Evolutionary conservation across 2,113 vertebrate genomes (phyloP), one percentile per base, ranked within the genome.

Genomic region (Tupaia tana): DNA sequence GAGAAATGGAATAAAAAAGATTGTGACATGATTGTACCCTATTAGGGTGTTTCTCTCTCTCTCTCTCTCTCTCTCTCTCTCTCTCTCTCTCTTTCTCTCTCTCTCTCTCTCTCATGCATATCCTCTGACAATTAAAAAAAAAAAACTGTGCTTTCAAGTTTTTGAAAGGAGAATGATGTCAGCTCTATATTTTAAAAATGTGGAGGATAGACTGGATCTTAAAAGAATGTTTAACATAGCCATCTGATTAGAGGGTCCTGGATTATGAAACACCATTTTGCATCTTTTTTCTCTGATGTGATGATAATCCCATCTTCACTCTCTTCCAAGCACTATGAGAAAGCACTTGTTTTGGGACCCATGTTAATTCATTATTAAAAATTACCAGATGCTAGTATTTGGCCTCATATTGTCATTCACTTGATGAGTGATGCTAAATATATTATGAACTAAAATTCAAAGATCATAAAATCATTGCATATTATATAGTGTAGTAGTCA

Each of bases 341-440:
- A 81, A 74, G 74, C n/a, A 25, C 9, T 78, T 82, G 22, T 5
- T 83, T 91, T 56, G 11, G 58, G 78, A 24, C n/a, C 24, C n/a
- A 63, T 52, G 19, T 52, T 29, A 75, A 70, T 91, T 81, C 78
- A 75, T 64, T 74, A 61, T 66, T 82, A 34, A 73, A 89, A 84
- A 91, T 52, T 82, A 43, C 16, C 88, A 66, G 34, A 54, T 88
- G 31, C 29, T 20, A 66, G 82, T n/a, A 24, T 95, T 66, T 92
- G 74, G 8, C 58, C 31, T 69, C 89, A 59, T 61, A 19, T 86
- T 91, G 52, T 56, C 73, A 93, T 94, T 78, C 69, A 87, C 56
- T 61, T 90, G 27, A 12, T 85, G 59, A 66, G 25, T 86, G 74
- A 73, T 73, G 19, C 10, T 80, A 80, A 85, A 43, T 69, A 59